Percentiles rank a stretch among this genome's conserved stretches.
phyloP scores from a whole-genome alignment of 2,113 vertebrate species.

The Gallinago media region DNA sequence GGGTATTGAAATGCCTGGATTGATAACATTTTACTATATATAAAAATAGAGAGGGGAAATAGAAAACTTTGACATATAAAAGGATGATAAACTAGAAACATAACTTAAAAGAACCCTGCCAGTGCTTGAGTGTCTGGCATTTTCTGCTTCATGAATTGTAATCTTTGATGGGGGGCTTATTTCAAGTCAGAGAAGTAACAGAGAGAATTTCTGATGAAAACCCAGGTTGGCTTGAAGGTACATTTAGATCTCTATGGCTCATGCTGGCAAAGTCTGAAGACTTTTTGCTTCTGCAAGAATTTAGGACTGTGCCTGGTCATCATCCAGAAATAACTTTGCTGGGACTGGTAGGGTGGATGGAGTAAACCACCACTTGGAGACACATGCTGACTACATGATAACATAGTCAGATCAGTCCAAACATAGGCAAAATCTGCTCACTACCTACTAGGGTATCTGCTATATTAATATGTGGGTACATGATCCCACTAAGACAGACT shows the following conservation, averaged over 20 bases:
- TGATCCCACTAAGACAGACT: accelerated
- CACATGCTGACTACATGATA: not conserved
- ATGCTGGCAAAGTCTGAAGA: not conserved
- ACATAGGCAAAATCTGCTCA: not conserved
- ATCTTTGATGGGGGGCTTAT: not conserved
- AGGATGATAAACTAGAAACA: constrained; percentile 31
- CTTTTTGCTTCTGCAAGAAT: not conserved
- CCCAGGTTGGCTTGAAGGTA: not conserved
- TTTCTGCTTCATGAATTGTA: constrained; percentile 46
- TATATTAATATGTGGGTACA: not conserved
- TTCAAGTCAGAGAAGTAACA: constrained; percentile 24
- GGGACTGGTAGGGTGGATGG: not conserved
- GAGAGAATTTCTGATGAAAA: constrained; percentile 63
- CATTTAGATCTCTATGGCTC: not conserved
- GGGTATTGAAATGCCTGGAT: not conserved
- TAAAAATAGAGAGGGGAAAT: constrained; percentile 29
- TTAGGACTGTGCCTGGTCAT: not conserved
- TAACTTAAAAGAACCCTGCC: constrained; percentile 39
- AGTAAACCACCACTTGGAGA: not conserved
- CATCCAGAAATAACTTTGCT: not conserved
- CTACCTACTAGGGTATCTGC: not conserved
- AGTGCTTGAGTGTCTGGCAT: not conserved
- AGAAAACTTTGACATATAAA: constrained; percentile 29
- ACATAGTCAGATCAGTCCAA: not conserved
- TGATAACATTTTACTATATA: constrained; percentile 2